These are phyloP conservation scores for Tortricodes alternella DNA, from an alignment of 2,888 invertebrate genomes.

Conservation along the genomic window DNA sequence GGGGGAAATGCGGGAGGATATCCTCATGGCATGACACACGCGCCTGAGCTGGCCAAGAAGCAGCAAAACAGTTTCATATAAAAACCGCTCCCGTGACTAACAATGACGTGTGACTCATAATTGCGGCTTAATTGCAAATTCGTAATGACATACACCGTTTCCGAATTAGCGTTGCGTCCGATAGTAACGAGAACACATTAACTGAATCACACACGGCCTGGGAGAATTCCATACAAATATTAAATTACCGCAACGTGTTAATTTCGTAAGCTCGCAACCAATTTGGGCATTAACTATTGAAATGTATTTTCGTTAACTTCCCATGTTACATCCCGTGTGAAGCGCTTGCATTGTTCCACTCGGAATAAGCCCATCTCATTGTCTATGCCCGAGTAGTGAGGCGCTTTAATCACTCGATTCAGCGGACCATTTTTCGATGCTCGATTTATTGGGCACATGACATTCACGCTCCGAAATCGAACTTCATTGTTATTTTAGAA, in stretches of 20 bases:
- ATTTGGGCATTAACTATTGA: slow-evolving; percentile 76
- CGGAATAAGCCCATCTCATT: slow-evolving; percentile 41
- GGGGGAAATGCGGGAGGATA: not conserved
- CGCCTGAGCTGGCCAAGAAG: slow-evolving; percentile 16
- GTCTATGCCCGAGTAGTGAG: slow-evolving; percentile 55
- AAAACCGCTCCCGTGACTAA: slow-evolving; percentile 32
- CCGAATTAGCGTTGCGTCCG: slow-evolving; percentile 61
- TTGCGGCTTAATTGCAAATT: slow-evolving; percentile 41
- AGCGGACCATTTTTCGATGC: slow-evolving; percentile 49
- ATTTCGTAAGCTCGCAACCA: slow-evolving; percentile 73
- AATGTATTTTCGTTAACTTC: slow-evolving; percentile 80
- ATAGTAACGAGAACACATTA: slow-evolving; percentile 63
- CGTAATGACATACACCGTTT: slow-evolving; percentile 54
- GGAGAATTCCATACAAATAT: slow-evolving; percentile 68
- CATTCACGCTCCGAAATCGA: slow-evolving; percentile 46
- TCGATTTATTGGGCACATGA: slow-evolving; percentile 58
- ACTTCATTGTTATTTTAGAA: slow-evolving; percentile 60
- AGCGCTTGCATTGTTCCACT: slow-evolving; percentile 69
- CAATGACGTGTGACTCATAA: slow-evolving; percentile 50
- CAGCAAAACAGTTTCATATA: slow-evolving; percentile 25
- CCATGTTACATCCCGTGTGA: slow-evolving; percentile 67
- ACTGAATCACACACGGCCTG: slow-evolving; percentile 71
- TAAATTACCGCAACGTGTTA: slow-evolving; percentile 73
- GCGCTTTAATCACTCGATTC: slow-evolving; percentile 59
- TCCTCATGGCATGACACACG: slow-evolving; percentile 25